These are phyloP conservation scores for Erpornis zantholeuca DNA, from an alignment of 2,113 vertebrate genomes.

Conservation along the genomic window DNA sequence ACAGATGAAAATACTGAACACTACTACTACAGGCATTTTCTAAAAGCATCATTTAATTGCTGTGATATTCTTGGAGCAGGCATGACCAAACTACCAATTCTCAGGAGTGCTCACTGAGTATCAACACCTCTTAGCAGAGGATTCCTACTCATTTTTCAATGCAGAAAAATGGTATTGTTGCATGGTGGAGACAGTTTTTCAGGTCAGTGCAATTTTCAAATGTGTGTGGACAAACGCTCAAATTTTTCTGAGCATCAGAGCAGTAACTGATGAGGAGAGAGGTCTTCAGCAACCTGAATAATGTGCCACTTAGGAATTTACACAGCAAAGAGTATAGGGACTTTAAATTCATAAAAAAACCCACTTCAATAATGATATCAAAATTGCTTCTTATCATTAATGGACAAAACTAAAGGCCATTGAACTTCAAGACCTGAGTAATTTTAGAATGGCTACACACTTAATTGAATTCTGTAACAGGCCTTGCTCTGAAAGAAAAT, in stretches of 20 bases:
- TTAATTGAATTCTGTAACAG: background rate
- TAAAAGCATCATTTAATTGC: background rate
- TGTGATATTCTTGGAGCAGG: background rate
- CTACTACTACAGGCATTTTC: background rate
- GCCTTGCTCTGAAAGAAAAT: background rate
- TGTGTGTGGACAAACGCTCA: background rate
- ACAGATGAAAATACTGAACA: background rate
- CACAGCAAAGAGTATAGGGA: background rate
- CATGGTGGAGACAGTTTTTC: background rate
- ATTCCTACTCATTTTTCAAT: background rate
- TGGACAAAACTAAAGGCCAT: background rate
- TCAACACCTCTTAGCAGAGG: accelerated
- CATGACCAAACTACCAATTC: background rate
- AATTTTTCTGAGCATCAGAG: background rate
- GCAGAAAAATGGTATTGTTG: background rate
- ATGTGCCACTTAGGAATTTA: background rate
- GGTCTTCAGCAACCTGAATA: background rate
- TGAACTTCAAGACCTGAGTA: background rate
- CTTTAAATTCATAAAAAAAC: background rate
- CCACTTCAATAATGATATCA: background rate
- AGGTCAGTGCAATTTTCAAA: background rate
- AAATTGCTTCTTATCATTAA: background rate
- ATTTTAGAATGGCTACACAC: background rate
- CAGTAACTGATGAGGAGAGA: background rate
- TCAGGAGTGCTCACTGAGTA: background rate